Conservation (phyloP, 2,797 vertebrate species). For the Sebastes goodei region DNA sequence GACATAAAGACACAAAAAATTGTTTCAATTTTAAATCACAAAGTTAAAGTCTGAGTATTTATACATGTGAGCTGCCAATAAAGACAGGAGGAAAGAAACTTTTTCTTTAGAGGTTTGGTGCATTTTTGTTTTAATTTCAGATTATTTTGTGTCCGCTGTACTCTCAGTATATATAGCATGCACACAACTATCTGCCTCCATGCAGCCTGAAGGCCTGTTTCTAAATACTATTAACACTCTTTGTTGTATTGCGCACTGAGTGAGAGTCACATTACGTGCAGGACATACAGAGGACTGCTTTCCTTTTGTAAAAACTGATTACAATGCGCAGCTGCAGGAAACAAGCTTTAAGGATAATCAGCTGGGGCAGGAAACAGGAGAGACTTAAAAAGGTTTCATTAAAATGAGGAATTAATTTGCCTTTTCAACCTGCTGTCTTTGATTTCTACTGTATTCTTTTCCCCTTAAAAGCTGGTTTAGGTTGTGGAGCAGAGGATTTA, state of each 20-base stretch:
- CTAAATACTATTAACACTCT: not conserved
- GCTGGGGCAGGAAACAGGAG: not conserved
- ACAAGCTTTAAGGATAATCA: constrained; percentile 20
- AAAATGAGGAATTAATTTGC: not conserved
- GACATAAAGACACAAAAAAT: not conserved
- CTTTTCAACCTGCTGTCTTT: not conserved
- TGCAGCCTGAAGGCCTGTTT: not conserved
- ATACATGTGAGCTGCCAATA: no score
- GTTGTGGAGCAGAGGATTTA: not conserved
- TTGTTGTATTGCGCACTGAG: constrained; percentile 19
- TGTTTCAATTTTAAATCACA: not conserved
- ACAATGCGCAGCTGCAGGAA: constrained; percentile 25
- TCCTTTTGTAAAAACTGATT: constrained; percentile 43
- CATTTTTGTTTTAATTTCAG: not conserved
- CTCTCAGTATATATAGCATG: not conserved
- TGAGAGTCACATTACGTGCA: constrained; percentile 57
- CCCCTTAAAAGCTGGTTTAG: not conserved
- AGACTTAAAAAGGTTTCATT: not conserved
- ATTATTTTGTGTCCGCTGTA: not conserved
- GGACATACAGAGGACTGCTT: constrained; percentile 59
- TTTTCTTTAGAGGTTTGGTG: not conserved
- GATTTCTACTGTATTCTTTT: not conserved
- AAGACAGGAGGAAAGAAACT: no score
- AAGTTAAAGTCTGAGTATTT: not conserved
- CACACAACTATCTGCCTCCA: not conserved